Evolutionary conservation across 2,113 vertebrate species (phyloP).

Genomic region (Peromyscus maniculatus): DNA sequence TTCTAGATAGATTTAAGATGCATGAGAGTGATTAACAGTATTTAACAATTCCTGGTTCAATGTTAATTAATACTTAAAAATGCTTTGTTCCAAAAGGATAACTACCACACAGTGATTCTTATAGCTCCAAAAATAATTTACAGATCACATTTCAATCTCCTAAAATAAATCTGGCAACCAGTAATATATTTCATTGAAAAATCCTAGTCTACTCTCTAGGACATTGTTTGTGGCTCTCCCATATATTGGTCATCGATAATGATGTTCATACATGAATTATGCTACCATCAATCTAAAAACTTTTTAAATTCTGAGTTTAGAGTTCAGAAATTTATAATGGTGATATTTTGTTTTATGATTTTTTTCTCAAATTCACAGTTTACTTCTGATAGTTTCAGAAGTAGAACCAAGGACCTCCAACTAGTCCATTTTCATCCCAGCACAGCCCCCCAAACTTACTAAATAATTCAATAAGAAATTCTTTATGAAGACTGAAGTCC

Average conservation of each 20-base stretch:
- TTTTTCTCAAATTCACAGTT: neutral
- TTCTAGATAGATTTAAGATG: neutral
- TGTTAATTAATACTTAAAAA: neutral
- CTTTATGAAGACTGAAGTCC: neutral
- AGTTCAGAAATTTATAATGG: neutral
- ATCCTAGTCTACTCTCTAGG: neutral
- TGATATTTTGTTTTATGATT: neutral
- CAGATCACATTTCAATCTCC: neutral
- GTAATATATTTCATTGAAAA: neutral
- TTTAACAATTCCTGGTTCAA: neutral
- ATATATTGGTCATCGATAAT: neutral
- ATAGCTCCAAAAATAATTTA: neutral
- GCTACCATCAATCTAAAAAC: neutral
- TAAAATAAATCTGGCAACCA: neutral
- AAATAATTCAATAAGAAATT: neutral
- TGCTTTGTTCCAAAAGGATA: neutral
- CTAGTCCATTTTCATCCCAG: neutral
- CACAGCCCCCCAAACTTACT: neutral
- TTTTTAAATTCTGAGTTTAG: neutral
- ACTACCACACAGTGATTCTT: neutral
- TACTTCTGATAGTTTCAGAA: neutral
- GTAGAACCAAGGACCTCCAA: neutral
- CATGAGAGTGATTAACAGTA: neutral
- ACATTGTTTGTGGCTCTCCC: too few relatives aligned
- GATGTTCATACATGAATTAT: neutral